Evolutionary conservation across 2,797 vertebrate genomes (phyloP).

Genomic region (Allobates femoralis): DNA sequence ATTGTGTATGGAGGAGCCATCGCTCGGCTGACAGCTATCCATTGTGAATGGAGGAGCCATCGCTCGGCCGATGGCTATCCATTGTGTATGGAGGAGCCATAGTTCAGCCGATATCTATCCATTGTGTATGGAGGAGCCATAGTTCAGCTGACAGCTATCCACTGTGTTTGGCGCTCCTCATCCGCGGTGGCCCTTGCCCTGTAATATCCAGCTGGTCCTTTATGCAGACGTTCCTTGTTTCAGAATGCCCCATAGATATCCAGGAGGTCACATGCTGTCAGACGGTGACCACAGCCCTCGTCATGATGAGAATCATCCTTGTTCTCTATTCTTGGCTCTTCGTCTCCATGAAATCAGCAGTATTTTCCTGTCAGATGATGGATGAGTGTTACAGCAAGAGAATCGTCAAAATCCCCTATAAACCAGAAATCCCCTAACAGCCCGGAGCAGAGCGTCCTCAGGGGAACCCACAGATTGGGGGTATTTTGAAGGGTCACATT

Average conservation of each 20-base stretch:
- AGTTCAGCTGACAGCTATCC: no score
- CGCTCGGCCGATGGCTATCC: no score
- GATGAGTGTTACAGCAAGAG: background rate
- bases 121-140: no score
- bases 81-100: no score
- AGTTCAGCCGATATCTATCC: no score
- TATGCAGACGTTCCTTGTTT: background rate
- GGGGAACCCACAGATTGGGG: background rate
- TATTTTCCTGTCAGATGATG: background rate
- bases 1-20: no score
- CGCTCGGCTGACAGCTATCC: no score
- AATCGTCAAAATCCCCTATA: background rate
- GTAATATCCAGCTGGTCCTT: background rate
- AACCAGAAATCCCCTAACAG: background rate
- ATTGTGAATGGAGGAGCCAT: no score
- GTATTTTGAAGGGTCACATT: background rate
- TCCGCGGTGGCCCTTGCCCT: no score
- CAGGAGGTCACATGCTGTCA: slow-evolving; percentile 11
- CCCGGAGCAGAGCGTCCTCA: background rate
- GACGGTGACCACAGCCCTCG: background rate
- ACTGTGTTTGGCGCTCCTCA: no score
- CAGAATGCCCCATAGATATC: background rate
- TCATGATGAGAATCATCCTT: slow-evolving; percentile 2
- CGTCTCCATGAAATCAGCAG: background rate
- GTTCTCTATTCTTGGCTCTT: slow-evolving; percentile 12